phyloP scores from a whole-genome alignment of 1,140 invertebrate species.

The Parasteatoda tepidariorum region DNA sequence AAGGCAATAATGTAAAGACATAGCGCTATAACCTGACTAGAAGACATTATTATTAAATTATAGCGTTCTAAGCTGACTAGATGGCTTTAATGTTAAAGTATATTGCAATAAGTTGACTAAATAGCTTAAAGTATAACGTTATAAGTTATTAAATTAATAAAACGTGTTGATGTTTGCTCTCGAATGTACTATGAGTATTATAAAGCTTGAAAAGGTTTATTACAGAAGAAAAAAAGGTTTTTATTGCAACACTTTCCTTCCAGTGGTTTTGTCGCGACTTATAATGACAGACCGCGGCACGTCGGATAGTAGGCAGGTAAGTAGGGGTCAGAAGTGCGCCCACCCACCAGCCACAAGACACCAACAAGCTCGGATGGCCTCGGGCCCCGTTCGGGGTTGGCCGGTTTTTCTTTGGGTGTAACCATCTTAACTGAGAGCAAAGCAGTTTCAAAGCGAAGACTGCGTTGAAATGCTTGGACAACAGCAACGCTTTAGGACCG shows the following conservation, averaged over 20 bases:
- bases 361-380: constrained; percentile 23
- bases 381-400: constrained; percentile 29
- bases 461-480: constrained; percentile 6
- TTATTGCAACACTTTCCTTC: constrained; percentile 1
- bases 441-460: constrained; percentile 1
- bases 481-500: neutral
- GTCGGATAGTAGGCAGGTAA: constrained; percentile 23
- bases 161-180: too few relatives aligned
- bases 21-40: too few relatives aligned
- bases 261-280: neutral
- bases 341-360: constrained; percentile 51
- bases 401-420: constrained; percentile 43
- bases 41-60: too few relatives aligned
- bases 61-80: too few relatives aligned
- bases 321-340: constrained; percentile 41
- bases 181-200: too few relatives aligned
- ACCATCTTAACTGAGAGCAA: constrained; percentile 26
- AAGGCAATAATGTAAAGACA: too few relatives aligned
- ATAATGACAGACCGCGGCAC: constrained; percentile 24
- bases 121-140: too few relatives aligned
- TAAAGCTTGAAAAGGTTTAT: too few relatives aligned
- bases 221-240: too few relatives aligned
- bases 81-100: too few relatives aligned
- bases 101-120: too few relatives aligned
- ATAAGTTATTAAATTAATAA: too few relatives aligned